phyloP scores from a whole-genome alignment of 2,113 vertebrate species.

The Oophaga pumilio region DNA sequence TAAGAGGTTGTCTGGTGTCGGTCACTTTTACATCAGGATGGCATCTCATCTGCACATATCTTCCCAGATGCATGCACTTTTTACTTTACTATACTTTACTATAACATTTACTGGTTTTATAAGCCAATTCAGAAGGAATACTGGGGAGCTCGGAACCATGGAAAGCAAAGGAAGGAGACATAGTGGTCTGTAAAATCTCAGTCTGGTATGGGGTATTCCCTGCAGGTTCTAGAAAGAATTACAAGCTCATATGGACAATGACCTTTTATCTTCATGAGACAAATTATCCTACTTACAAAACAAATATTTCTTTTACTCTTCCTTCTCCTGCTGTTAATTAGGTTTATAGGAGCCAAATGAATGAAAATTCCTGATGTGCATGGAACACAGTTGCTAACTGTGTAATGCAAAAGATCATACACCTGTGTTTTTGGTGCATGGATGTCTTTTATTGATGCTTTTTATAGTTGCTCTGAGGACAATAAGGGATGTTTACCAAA shows the following conservation, averaged over 20 bases:
- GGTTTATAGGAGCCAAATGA: conserved; percentile 62
- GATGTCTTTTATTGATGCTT: conserved; percentile 56
- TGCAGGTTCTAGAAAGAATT: not conserved
- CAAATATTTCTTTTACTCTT: conserved; percentile 38
- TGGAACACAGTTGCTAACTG: conserved; percentile 67
- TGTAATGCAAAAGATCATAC: conserved; percentile 60
- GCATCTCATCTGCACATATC: too few relatives aligned
- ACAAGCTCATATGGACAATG: not conserved
- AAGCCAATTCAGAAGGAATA: too few relatives aligned
- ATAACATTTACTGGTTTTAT: too few relatives aligned
- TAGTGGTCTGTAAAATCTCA: too few relatives aligned
- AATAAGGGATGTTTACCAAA: conserved; percentile 58
- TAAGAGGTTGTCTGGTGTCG: too few relatives aligned
- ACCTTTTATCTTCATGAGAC: not conserved
- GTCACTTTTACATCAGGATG: too few relatives aligned
- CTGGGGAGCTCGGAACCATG: too few relatives aligned
- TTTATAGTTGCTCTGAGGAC: conserved; percentile 62
- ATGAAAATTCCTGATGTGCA: conserved; percentile 61
- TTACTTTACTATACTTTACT: too few relatives aligned
- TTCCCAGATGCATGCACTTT: too few relatives aligned
- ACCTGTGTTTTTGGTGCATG: conserved; percentile 56
- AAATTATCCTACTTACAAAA: not conserved
- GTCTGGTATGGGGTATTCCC: too few relatives aligned
- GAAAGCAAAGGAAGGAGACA: too few relatives aligned
- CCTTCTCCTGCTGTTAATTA: conserved; percentile 64